Evolutionary conservation across 2,797 vertebrate species (phyloP).

Genomic region (Distichodus sexfasciatus): DNA sequence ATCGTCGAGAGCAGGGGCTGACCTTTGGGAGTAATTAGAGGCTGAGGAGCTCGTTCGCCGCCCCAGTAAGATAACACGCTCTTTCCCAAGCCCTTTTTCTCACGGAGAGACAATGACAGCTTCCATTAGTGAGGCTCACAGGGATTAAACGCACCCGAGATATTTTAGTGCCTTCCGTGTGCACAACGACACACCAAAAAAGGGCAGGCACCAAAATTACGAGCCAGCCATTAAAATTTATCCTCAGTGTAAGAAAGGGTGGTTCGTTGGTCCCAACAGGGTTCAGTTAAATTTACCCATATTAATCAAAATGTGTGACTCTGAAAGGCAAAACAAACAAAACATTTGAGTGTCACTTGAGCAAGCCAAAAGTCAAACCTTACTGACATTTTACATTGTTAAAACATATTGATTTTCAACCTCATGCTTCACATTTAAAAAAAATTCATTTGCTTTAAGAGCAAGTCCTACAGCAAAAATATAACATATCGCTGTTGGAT

Average conservation of each 20-base stretch:
- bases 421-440: too few relatives aligned
- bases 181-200: conserved; percentile 1
- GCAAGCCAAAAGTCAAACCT: too few relatives aligned
- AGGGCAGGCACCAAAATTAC: conserved; percentile 9
- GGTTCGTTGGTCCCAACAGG: not conserved
- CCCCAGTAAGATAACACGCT: conserved; percentile 26
- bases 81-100: conserved; percentile 37
- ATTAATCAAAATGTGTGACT: too few relatives aligned
- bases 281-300: too few relatives aligned
- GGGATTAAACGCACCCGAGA: conserved; percentile 31
- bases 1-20: conserved; percentile 9
- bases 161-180: not conserved
- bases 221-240: not conserved
- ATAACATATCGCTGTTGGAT: too few relatives aligned
- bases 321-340: too few relatives aligned
- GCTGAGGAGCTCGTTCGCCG: conserved; percentile 19
- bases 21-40: conserved; percentile 36
- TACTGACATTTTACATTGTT: too few relatives aligned
- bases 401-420: too few relatives aligned
- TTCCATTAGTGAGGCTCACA: conserved; percentile 6
- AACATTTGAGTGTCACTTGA: too few relatives aligned
- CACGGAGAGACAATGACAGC: conserved; percentile 26
- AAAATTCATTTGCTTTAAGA: too few relatives aligned
- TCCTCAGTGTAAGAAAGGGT: not conserved
- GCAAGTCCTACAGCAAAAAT: too few relatives aligned